Base-by-base conservation (phyloP, 2,888 invertebrate species). In the Syritta pipiens region DNA sequence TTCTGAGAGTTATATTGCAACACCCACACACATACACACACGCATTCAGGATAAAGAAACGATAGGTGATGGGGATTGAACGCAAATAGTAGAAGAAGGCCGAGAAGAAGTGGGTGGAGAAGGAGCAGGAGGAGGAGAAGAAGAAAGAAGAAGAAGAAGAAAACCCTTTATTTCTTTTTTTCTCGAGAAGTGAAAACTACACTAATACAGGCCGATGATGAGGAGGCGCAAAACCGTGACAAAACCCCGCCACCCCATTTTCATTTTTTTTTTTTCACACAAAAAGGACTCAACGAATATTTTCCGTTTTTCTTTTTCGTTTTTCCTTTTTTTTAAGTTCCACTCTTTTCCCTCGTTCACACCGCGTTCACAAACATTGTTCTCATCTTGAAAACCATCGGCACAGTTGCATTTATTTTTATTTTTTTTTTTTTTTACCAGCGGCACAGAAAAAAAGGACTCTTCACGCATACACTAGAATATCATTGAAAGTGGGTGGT, bases 161-260 rank as follows among this genome's bases (percentile, higher is more conserved):
- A 62, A 62, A 62, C 44, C 49, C 67, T 68, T 74, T 68, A 44
- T 37, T 3, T 35, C 7, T 35, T 9, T 37, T n/a, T 4, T 4
- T 1, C 62, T 62, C 62, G 49, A 68, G 62, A 62, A 68, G 57
- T 32, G 68, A 37, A 51, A 77, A 53, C 55, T 71, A 71, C 74
- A 68, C 72, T 79, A 79, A 67, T 74, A 67, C 72, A 77, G 65
- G n/a, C n/a, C n/a, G n/a, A n/a, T n/a, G 72, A 77, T 42, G 65
- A 35, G 72, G 65, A 72, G 77, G 72, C 65, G 55, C 55, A 79
- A 74, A 79, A 68, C 67, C 74, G 62, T 72, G 74, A 74, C 74
- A 79, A 74, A 62, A 74, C 74, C 74, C 62, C 55, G 57, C 62
- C 79, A 74, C 79, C 74, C 72, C 74, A 79, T 79, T 49, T 26